A percentile compares a stretch with the other conserved stretches of the same genome.
phyloP scores from a whole-genome alignment of 2,797 vertebrate genomes.

The Pempheris klunzingeri region DNA sequence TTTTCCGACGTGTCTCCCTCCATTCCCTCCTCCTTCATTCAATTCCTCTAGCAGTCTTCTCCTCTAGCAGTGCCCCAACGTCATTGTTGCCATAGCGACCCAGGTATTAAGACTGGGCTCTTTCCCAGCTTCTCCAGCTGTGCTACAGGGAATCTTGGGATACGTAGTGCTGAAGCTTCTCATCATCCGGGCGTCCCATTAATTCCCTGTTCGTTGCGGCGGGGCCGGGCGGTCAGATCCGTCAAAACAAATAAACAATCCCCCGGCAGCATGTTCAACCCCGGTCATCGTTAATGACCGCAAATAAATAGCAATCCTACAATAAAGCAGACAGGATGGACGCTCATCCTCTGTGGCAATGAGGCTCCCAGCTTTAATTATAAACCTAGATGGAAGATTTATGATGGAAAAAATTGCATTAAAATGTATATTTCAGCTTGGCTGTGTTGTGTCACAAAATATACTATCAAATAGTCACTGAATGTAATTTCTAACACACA shows the following conservation, averaged over 20 bases:
- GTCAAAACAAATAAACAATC: conserved; percentile 58
- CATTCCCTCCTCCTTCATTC: conserved; percentile 69
- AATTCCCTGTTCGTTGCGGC: conserved; percentile 50
- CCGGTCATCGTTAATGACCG: conserved; percentile 22
- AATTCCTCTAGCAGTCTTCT: conserved; percentile 64
- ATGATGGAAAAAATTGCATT: neutral
- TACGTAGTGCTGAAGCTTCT: conserved; percentile 62
- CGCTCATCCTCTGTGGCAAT: conserved; percentile 5
- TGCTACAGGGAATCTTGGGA: conserved; percentile 79
- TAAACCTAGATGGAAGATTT: conserved; percentile 20
- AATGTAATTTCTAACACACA: neutral
- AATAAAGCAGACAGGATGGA: conserved; percentile 23
- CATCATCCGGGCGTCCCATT: conserved; percentile 49
- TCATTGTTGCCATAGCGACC: conserved; percentile 86
- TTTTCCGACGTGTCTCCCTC: conserved; percentile 49
- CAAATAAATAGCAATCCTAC: conserved; percentile 26
- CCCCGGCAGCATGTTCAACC: conserved; percentile 31
- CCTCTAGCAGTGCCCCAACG: conserved; percentile 73
- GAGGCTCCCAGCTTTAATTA: neutral
- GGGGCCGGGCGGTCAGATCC: conserved; percentile 32
- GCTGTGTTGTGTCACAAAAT: neutral
- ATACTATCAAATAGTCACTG: neutral
- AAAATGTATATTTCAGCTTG: conserved; percentile 10
- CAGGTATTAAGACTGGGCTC: conserved; percentile 77
- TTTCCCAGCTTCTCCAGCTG: conserved; percentile 80